These are phyloP conservation scores for Megamerina dolium DNA, from an alignment of 2,888 invertebrate species.

Conservation along the genomic window DNA sequence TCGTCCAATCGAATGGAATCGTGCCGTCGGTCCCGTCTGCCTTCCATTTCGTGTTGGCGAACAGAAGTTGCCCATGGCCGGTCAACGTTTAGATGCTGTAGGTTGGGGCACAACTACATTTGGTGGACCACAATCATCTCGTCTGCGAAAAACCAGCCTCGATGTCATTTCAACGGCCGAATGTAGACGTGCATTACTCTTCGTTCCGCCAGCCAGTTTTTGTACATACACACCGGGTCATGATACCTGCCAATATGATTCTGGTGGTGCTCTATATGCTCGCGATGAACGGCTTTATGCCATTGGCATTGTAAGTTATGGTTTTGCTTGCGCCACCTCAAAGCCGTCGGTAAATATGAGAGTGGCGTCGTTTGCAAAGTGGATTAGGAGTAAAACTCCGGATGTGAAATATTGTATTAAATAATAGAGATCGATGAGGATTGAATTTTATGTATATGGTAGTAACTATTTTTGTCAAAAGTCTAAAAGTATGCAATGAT, in stretches of 20 bases:
- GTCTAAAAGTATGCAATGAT: conserved; percentile 4
- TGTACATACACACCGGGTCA: conserved; percentile 51
- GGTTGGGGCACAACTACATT: conserved; percentile 58
- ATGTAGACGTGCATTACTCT: conserved; percentile 42
- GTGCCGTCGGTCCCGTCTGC: conserved; percentile 57
- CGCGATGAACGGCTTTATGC: conserved; percentile 47
- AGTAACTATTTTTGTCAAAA: not conserved
- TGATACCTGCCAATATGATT: conserved; percentile 55
- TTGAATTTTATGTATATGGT: conserved; percentile 1
- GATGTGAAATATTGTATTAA: conserved; percentile 39
- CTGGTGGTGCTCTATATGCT: conserved; percentile 55
- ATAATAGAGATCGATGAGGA: conserved; percentile 5
- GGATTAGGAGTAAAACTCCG: conserved; percentile 51
- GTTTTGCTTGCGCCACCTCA: conserved; percentile 52
- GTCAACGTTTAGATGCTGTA: conserved; percentile 45
- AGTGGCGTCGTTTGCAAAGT: conserved; percentile 54
- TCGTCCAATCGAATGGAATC: conserved; percentile 49
- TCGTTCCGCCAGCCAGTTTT: conserved; percentile 37
- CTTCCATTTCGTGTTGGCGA: conserved; percentile 48
- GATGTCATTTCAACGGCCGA: conserved; percentile 47
- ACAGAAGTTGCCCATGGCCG: conserved; percentile 34
- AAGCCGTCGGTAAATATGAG: conserved; percentile 55
- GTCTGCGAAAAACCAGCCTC: conserved; percentile 52
- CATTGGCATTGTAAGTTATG: conserved; percentile 56
- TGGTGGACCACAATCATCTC: conserved; percentile 51